These are phyloP conservation scores for Argyrosomus japonicus DNA, from an alignment of 2,113 vertebrate genomes.

Conservation along the genomic window DNA sequence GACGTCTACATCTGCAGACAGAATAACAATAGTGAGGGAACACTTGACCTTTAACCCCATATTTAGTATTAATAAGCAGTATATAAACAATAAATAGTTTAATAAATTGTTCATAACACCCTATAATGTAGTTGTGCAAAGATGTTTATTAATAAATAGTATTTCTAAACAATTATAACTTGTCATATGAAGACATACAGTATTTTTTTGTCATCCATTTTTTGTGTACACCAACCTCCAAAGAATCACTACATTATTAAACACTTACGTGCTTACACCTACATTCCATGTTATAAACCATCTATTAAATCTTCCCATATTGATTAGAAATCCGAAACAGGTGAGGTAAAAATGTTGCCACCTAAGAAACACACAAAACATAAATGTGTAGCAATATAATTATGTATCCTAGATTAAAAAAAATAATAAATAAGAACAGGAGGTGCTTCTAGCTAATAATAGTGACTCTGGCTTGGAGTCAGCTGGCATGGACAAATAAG, in stretches of 20 bases:
- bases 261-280: neutral
- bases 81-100: neutral
- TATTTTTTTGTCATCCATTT: neutral
- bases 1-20: no score
- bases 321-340: neutral
- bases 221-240: neutral
- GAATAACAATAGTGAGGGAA: neutral
- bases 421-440: neutral
- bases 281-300: neutral
- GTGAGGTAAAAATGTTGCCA: neutral
- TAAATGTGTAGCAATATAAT: neutral
- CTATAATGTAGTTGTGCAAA: neutral
- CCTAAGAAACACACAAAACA: neutral
- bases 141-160: neutral
- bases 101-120: neutral
- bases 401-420: neutral
- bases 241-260: no score
- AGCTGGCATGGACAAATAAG: slow-evolving; percentile 35
- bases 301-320: neutral
- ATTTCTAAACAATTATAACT: neutral
- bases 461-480: slow-evolving; percentile 26
- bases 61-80: neutral
- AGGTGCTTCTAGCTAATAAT: slow-evolving; percentile 1
- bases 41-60: neutral
- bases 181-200: no score